phyloP scores from a whole-genome alignment of 2,113 vertebrate genomes.

The Callaeas wilsoni region DNA sequence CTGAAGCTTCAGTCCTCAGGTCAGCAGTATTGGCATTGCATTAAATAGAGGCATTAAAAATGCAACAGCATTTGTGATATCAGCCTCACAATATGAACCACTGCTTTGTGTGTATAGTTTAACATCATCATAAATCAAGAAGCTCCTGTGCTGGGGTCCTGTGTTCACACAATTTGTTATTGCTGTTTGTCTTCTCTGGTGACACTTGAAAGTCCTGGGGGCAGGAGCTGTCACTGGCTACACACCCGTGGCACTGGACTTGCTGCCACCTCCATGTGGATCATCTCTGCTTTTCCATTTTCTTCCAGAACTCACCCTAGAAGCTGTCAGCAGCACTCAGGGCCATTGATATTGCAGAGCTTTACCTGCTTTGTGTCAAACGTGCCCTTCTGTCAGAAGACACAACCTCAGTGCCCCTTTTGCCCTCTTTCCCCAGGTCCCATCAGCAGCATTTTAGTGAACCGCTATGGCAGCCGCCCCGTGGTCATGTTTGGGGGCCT shows the following conservation, averaged over 20 bases:
- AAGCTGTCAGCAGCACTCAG: not conserved
- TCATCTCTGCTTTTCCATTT: not conserved
- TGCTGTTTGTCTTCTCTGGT: not conserved
- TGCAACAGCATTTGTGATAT: not conserved
- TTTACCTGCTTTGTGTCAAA: not conserved
- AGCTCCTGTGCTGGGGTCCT: not conserved
- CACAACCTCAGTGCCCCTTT: not conserved
- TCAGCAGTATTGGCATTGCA: slow-evolving; percentile 21
- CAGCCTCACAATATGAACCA: not conserved
- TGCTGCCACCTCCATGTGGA: not conserved
- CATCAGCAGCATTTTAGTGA: slow-evolving; percentile 78
- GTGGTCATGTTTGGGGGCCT: slow-evolving; percentile 79
- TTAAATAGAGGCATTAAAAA: slow-evolving; percentile 48
- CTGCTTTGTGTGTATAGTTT: not conserved
- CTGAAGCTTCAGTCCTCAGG: not conserved
- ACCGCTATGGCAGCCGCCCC: slow-evolving; percentile 78
- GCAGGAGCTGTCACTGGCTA: not conserved
- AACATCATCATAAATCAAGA: not conserved
- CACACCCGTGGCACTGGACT: not conserved
- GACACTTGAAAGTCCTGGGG: not conserved
- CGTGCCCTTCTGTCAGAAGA: not conserved
- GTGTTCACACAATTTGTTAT: not conserved
- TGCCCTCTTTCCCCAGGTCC: slow-evolving; percentile 63
- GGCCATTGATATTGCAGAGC: too few species aligned
- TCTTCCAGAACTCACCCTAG: not conserved